phyloP scores from a whole-genome alignment of 2,888 invertebrate species.

The Entomobrya multifasciata region DNA sequence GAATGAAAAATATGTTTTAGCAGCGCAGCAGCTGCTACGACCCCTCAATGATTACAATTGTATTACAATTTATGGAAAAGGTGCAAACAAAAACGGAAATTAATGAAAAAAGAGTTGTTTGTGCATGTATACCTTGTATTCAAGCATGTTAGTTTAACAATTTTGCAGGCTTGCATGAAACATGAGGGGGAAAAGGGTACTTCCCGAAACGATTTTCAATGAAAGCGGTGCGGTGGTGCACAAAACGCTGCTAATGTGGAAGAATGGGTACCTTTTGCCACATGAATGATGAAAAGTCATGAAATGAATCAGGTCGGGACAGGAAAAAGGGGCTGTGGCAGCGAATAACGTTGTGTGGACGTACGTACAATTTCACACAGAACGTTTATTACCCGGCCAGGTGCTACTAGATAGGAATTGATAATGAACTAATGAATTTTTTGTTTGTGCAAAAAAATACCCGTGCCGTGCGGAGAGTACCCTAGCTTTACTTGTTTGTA shows the following conservation, averaged over 20 bases:
- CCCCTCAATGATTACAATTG: too few species aligned
- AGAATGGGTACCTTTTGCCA: conserved; percentile 4
- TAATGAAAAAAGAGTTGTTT: neutral
- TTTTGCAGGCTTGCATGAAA: conserved; percentile 17
- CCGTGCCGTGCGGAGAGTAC: neutral
- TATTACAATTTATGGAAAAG: conserved; percentile 10
- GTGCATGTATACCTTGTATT: too few species aligned
- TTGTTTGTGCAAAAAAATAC: conserved; percentile 26
- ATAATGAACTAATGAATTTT: conserved; percentile 43
- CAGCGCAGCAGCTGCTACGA: conserved; percentile 21
- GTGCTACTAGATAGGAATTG: neutral
- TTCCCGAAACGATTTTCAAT: too few species aligned
- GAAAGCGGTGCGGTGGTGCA: too few species aligned
- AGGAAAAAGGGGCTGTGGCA: conserved; percentile 11
- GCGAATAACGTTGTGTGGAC: neutral
- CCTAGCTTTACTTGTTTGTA: neutral
- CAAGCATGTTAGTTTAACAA: neutral
- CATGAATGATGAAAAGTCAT: neutral
- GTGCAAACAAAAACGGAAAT: conserved; percentile 54
- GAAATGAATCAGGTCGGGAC: conserved; percentile 31
- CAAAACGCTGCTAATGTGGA: neutral
- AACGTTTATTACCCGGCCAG: conserved; percentile 16
- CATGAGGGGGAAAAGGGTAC: neutral
- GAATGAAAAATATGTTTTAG: conserved; percentile 7
- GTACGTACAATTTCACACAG: too few species aligned